phyloP scores from a whole-genome alignment of 1,140 invertebrate species.

The Parapsyche elsis region DNA sequence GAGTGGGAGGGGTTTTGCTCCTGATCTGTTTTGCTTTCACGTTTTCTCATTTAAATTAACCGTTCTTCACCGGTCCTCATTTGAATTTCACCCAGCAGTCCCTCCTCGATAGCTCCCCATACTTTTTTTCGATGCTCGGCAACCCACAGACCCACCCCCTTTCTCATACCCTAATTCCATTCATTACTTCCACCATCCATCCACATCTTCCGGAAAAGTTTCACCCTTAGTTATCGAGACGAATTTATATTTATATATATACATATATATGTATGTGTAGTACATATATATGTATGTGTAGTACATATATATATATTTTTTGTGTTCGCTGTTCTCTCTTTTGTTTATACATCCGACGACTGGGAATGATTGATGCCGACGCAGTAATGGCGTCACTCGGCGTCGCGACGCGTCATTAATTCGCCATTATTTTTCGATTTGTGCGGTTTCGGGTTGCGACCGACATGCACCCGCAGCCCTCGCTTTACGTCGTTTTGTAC shows the following conservation, averaged over 20 bases:
- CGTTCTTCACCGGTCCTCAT: slow-evolving; percentile 7
- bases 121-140: background rate
- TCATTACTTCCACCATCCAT: slow-evolving; percentile 10
- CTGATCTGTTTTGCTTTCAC: slow-evolving; percentile 23
- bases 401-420: slow-evolving; percentile 33
- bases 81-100: background rate
- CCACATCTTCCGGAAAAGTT: slow-evolving; percentile 6
- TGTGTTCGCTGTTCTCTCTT: background rate
- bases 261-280: background rate
- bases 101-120: slow-evolving; percentile 3
- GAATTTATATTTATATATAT: background rate
- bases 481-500: slow-evolving; percentile 15
- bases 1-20: background rate
- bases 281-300: background rate
- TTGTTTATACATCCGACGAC: slow-evolving; percentile 30
- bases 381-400: slow-evolving; percentile 31
- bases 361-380: slow-evolving; percentile 36
- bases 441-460: slow-evolving; percentile 14
- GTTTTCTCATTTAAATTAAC: slow-evolving; percentile 37
- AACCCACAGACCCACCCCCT: background rate
- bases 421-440: slow-evolving; percentile 43
- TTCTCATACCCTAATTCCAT: background rate
- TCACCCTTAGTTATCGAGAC: background rate
- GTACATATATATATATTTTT: background rate
- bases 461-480: slow-evolving; percentile 8